Percentiles rank a stretch among this genome's conserved stretches.
phyloP scores from a whole-genome alignment of 2,797 vertebrate genomes.

The Sebastes matsubarae region DNA sequence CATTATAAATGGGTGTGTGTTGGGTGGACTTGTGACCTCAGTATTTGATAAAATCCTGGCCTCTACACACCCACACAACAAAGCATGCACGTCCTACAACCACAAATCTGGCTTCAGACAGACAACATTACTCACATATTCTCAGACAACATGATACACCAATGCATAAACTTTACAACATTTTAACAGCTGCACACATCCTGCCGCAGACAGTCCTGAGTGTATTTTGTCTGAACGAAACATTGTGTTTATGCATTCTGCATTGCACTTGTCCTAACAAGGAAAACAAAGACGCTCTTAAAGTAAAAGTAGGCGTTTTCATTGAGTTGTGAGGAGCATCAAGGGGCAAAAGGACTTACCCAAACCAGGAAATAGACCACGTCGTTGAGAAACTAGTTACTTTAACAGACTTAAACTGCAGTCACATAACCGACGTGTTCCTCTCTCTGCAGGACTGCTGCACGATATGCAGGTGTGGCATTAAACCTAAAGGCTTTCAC shows the following conservation, averaged over 20 bases:
- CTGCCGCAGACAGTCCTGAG: background rate
- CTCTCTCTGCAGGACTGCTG: background rate
- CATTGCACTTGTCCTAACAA: background rate
- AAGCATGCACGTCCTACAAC: too few relatives aligned
- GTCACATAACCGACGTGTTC: accelerated
- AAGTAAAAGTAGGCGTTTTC: background rate
- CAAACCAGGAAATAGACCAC: slow-evolving; percentile 14
- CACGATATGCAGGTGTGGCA: accelerated
- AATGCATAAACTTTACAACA: background rate
- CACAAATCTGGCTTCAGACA: background rate
- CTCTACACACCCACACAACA: background rate
- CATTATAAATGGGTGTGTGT: too few relatives aligned
- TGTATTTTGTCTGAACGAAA: background rate
- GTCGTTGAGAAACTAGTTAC: background rate
- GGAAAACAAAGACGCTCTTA: background rate
- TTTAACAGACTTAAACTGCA: background rate
- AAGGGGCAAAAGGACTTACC: slow-evolving; percentile 32
- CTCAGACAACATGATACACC: background rate
- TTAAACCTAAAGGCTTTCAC: background rate
- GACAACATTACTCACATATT: background rate
- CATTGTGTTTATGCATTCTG: background rate
- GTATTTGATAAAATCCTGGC: background rate
- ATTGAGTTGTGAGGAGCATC: background rate
- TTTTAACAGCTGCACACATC: background rate
- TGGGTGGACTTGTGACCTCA: background rate